Conservation (phyloP, 2,797 vertebrate species). For the Dipus sagitta region DNA sequence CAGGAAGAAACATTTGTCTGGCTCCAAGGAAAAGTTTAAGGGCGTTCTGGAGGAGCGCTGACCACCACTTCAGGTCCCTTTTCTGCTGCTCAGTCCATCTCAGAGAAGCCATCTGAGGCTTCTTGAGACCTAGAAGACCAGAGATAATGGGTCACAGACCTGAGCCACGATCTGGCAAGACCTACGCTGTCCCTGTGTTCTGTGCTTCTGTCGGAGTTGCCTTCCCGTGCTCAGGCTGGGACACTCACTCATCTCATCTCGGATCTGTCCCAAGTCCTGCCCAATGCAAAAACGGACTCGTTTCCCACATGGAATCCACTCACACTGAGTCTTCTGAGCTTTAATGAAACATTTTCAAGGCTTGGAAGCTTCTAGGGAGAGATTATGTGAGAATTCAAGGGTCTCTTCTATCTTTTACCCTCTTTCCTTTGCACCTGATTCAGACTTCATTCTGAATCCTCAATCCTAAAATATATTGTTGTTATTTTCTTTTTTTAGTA, state of each 20-base stretch:
- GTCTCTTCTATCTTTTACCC: neutral
- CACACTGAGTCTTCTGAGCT: neutral
- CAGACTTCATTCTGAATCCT: neutral
- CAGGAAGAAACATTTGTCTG: conserved; percentile 41
- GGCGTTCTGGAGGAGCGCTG: neutral
- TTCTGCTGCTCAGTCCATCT: neutral
- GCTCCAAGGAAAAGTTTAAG: conserved; percentile 41
- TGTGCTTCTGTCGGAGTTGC: neutral
- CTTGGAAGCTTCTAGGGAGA: neutral
- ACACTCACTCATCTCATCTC: neutral
- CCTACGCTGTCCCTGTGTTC: neutral
- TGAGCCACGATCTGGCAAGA: neutral
- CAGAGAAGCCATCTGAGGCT: neutral
- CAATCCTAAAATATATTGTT: too few species aligned
- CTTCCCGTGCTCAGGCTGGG: neutral
- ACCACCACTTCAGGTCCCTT: neutral
- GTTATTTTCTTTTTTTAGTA: neutral
- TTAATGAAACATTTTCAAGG: neutral
- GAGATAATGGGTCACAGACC: neutral
- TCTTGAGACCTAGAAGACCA: neutral
- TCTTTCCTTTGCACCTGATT: neutral
- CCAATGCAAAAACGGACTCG: neutral
- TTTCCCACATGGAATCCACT: neutral
- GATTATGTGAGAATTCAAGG: neutral
- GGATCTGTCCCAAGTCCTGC: neutral